Conservation (phyloP, 2,113 vertebrate genomes). For the Lagopus muta region DNA sequence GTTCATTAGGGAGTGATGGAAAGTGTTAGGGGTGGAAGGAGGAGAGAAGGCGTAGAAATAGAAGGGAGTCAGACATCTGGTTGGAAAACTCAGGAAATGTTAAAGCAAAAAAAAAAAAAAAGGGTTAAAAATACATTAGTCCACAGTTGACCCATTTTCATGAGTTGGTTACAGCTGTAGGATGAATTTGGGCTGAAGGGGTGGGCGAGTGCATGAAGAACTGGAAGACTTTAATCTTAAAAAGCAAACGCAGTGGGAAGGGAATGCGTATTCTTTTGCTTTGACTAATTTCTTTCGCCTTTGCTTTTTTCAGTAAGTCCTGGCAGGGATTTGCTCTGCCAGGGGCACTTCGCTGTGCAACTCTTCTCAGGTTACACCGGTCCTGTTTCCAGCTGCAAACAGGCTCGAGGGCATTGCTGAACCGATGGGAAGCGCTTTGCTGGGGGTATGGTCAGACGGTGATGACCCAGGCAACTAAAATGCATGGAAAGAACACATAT, state of each 20-base stretch:
- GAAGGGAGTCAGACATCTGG: neutral
- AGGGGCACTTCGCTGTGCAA: neutral
- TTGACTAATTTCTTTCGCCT: neutral
- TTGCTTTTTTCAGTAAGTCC: neutral
- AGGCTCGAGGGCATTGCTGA: neutral
- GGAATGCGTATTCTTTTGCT: neutral
- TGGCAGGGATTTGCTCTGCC: neutral
- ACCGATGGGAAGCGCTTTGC: neutral
- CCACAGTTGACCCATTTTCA: neutral
- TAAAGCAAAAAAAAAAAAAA: conserved; percentile 5
- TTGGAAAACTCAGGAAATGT: conserved; percentile 39
- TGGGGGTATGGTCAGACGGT: neutral
- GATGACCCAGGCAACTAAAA: neutral
- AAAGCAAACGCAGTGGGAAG: neutral
- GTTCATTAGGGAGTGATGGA: neutral
- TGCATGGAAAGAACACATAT: neutral
- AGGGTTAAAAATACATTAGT: conserved; percentile 35
- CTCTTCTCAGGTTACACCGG: neutral
- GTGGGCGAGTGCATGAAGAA: neutral
- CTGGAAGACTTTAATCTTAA: neutral
- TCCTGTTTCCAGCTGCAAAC: neutral
- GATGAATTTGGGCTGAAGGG: conserved; percentile 41
- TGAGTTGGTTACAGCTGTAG: conserved; percentile 42
- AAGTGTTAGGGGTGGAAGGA: neutral
- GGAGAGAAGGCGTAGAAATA: neutral